Conservation (phyloP, 1,140 invertebrate genomes). For the Euwallacea similis region DNA sequence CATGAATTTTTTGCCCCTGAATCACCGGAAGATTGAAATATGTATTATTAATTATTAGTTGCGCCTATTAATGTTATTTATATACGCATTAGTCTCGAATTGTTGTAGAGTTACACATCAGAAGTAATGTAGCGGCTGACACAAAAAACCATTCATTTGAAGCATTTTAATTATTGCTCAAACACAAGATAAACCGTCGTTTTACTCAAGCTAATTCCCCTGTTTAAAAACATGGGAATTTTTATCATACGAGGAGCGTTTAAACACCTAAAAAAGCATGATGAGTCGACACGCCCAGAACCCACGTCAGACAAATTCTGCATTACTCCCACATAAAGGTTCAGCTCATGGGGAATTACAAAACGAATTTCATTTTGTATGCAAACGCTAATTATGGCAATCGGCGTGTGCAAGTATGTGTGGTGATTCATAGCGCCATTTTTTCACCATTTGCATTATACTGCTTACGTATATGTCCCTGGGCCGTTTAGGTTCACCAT, state of each 20-base stretch:
- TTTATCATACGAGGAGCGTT: too few relatives aligned
- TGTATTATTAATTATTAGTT: slow-evolving; percentile 2
- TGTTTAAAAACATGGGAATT: too few relatives aligned
- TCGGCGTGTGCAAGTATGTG: slow-evolving; percentile 20
- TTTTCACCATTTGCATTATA: slow-evolving; percentile 14
- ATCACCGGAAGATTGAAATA: slow-evolving; percentile 9
- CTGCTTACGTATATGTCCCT: slow-evolving; percentile 1
- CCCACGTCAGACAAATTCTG: background rate
- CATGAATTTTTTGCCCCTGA: slow-evolving; percentile 3
- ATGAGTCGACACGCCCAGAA: background rate
- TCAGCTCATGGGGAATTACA: slow-evolving; percentile 10
- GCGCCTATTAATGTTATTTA: background rate
- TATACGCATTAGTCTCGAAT: background rate
- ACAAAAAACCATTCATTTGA: too few relatives aligned
- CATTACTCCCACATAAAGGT: slow-evolving; percentile 6
- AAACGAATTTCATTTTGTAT: slow-evolving; percentile 16
- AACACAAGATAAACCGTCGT: too few relatives aligned
- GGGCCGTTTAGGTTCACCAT: slow-evolving; percentile 6
- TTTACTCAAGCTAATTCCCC: too few relatives aligned
- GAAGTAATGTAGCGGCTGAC: too few relatives aligned
- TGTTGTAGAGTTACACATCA: too few relatives aligned
- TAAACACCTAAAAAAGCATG: too few relatives aligned
- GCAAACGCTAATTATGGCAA: slow-evolving; percentile 18
- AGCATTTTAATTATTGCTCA: too few relatives aligned
- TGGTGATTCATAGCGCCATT: slow-evolving; percentile 20